Conservation (phyloP, 2,113 vertebrate genomes). For the Salminus brasiliensis region DNA sequence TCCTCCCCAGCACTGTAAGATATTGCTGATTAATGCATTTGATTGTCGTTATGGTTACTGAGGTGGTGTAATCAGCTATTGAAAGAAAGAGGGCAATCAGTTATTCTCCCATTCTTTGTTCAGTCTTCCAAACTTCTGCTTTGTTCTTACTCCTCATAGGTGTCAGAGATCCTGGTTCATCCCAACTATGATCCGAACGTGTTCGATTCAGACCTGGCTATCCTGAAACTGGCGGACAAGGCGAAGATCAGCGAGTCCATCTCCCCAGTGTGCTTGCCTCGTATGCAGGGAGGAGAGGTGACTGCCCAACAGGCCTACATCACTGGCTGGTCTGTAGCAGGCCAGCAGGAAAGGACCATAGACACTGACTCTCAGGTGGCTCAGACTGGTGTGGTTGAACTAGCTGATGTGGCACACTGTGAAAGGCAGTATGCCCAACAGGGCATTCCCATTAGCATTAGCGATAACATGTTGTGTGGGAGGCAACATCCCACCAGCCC, state of each 20-base stretch:
- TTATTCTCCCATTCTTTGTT: too few relatives aligned
- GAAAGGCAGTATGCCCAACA: constrained; percentile 82
- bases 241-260: constrained; percentile 81
- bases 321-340: constrained; percentile 78
- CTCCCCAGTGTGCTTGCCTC: constrained; percentile 84
- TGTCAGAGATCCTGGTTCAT: constrained; percentile 84
- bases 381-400: constrained; percentile 72
- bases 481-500: constrained; percentile 67
- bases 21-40: too few relatives aligned
- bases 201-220: constrained; percentile 81
- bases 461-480: constrained; percentile 87
- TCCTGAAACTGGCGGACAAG: constrained; percentile 88
- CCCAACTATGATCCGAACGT: constrained; percentile 81
- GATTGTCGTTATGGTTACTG: too few relatives aligned
- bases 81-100: too few relatives aligned
- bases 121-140: neutral
- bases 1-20: too few relatives aligned
- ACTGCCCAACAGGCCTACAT: constrained; percentile 73
- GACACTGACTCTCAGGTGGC: constrained; percentile 71
- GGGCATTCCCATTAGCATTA: constrained; percentile 77
- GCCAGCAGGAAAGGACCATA: constrained; percentile 22
- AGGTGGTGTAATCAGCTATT: too few relatives aligned
- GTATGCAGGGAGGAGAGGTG: constrained; percentile 72
- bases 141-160: constrained; percentile 66
- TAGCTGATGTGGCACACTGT: constrained; percentile 80